A percentile compares a stretch with the other conserved stretches of the same genome.
phyloP scores from a whole-genome alignment of 2,797 vertebrate species.

The Crypturellus tataupa region DNA sequence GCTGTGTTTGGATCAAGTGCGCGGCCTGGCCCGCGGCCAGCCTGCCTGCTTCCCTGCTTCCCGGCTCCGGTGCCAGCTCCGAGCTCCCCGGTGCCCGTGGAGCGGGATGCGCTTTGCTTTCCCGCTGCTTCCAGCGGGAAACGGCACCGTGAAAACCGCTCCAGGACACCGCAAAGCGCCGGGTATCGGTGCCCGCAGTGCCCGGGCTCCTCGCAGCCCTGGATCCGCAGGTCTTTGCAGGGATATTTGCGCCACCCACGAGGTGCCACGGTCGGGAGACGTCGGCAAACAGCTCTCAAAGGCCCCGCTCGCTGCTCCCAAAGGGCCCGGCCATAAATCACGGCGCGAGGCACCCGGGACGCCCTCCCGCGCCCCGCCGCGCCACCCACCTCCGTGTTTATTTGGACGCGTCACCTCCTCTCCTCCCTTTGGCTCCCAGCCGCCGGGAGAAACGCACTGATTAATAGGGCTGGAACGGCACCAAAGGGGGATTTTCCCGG shows the following conservation, averaged over 20 bases:
- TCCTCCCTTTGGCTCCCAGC: neutral
- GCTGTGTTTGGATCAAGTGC: constrained; percentile 85
- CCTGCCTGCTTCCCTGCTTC: constrained; percentile 62
- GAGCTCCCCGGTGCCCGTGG: neutral
- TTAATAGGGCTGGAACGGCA: neutral
- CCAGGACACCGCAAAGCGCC: neutral
- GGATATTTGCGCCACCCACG: neutral
- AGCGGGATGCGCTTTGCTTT: neutral
- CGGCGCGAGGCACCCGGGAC: neutral
- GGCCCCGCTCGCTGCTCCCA: neutral
- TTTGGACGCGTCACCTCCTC: constrained; percentile 36
- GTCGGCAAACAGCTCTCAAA: neutral
- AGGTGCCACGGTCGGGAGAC: neutral
- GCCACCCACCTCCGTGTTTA: constrained; percentile 48
- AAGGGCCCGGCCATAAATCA: neutral
- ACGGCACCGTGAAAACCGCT: neutral
- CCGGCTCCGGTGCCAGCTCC: constrained; percentile 83
- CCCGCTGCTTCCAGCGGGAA: neutral
- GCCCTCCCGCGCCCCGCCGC: neutral
- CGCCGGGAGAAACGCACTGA: neutral
- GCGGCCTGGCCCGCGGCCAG: constrained; percentile 59
- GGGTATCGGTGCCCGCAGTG: rapidly evolving
- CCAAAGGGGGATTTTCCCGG: neutral
- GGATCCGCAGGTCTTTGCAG: rapidly evolving
- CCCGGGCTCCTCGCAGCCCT: neutral